Conservation (phyloP, 2,888 invertebrate genomes). For the Lissonota sp. region DNA sequence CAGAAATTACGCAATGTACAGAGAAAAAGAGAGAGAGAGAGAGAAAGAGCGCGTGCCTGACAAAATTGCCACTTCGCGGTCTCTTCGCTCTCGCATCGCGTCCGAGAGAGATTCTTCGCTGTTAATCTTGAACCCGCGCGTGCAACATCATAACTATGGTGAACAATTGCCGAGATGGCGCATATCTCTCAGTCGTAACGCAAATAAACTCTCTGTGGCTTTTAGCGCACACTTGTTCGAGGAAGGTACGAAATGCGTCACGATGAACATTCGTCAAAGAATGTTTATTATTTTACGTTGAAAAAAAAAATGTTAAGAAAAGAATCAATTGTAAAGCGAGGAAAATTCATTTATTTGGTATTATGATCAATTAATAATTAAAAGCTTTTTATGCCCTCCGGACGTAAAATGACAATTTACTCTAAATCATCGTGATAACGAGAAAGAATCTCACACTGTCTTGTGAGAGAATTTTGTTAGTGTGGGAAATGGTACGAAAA, state of each 20-base stretch:
- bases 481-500: too few species aligned
- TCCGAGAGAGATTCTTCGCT: conserved; percentile 20
- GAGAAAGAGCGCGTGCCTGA: conserved; percentile 20
- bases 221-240: conserved; percentile 11
- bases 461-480: too few species aligned
- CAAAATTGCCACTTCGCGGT: conserved; percentile 59
- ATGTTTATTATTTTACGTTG: conserved; percentile 9
- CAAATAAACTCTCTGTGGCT: conserved; percentile 53
- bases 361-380: too few species aligned
- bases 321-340: too few species aligned
- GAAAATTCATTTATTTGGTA: too few species aligned
- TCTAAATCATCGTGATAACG: too few species aligned
- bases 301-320: neutral
- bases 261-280: conserved; percentile 27
- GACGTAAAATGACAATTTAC: too few species aligned
- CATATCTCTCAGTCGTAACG: conserved; percentile 33
- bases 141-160: conserved; percentile 16
- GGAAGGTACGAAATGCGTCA: conserved; percentile 2
- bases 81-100: conserved; percentile 4
- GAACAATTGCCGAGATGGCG: conserved; percentile 28
- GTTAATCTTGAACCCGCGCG: conserved; percentile 36
- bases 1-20: conserved; percentile 40
- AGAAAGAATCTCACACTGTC: too few species aligned
- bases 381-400: too few species aligned
- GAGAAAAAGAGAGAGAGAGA: neutral